phyloP scores from a whole-genome alignment of 2,113 vertebrate species.

The Gulo gulo region DNA sequence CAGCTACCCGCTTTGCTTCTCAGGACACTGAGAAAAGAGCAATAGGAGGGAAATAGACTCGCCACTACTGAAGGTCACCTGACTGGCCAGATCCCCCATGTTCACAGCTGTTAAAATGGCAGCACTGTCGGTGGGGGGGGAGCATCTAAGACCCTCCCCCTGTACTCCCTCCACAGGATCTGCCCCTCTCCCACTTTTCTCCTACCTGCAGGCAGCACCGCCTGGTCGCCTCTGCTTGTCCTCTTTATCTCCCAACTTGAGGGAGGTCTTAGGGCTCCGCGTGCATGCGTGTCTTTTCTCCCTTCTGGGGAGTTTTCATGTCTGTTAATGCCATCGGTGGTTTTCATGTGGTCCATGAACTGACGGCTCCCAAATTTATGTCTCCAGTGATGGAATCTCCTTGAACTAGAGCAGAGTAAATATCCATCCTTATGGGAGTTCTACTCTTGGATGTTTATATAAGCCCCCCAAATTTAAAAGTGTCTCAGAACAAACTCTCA shows the following conservation, averaged over 20 bases:
- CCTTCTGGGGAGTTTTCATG: not conserved
- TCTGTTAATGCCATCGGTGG: not conserved
- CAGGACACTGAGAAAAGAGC: not conserved
- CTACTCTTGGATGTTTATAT: not conserved
- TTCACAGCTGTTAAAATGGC: rapidly evolving
- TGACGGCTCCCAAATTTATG: not conserved
- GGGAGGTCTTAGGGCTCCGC: not conserved
- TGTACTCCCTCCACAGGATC: rapidly evolving
- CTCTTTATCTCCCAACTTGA: not conserved
- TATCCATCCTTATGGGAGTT: not conserved
- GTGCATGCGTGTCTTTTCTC: not conserved
- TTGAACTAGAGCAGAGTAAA: not conserved
- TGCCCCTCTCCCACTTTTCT: not conserved
- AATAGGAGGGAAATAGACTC: not conserved
- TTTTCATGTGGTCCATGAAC: not conserved
- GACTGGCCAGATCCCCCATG: rapidly evolving
- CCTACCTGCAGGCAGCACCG: rapidly evolving
- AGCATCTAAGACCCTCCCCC: not conserved
- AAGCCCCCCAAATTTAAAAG: not conserved
- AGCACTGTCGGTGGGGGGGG: rapidly evolving
- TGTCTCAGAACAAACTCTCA: not conserved
- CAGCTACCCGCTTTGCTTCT: not conserved
- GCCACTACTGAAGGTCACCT: not conserved
- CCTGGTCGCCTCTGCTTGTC: not conserved
- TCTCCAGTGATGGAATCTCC: not conserved